These are phyloP conservation scores for Cosmia pyralina DNA, from an alignment of 2,888 invertebrate species.

Conservation along the genomic window DNA sequence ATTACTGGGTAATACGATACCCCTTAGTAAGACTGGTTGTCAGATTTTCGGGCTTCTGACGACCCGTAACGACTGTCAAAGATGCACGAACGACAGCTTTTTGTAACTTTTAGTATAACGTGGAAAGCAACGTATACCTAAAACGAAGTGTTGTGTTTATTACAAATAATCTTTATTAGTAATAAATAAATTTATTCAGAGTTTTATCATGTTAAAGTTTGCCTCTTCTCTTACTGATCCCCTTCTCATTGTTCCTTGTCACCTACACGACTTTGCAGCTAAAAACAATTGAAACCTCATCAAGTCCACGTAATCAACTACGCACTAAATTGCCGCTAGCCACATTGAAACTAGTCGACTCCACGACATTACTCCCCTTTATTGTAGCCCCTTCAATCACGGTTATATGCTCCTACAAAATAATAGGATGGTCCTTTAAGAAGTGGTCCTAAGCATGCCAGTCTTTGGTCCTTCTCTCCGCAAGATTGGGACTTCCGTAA, in stretches of 20 bases:
- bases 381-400: conserved; percentile 58
- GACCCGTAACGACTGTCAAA: no score
- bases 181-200: neutral
- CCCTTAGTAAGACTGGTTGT: no score
- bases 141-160: no score
- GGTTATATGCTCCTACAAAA: conserved; percentile 39
- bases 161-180: no score
- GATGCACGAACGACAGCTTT: no score
- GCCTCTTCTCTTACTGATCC: neutral
- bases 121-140: no score
- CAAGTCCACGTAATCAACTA: conserved; percentile 28
- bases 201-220: neutral
- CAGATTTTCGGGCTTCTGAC: no score
- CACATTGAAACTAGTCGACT: conserved; percentile 47
- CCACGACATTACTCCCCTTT: conserved; percentile 52
- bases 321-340: conserved; percentile 46
- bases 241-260: neutral
- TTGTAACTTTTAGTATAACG: no score
- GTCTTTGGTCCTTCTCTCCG: conserved; percentile 32
- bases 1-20: no score
- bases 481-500: conserved; percentile 33
- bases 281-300: conserved; percentile 21
- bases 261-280: neutral
- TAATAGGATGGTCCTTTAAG: conserved; percentile 22
- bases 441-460: conserved; percentile 18